Evolutionary conservation across 2,888 invertebrate species (phyloP).

Genomic region (Bellardia bayeri): DNA sequence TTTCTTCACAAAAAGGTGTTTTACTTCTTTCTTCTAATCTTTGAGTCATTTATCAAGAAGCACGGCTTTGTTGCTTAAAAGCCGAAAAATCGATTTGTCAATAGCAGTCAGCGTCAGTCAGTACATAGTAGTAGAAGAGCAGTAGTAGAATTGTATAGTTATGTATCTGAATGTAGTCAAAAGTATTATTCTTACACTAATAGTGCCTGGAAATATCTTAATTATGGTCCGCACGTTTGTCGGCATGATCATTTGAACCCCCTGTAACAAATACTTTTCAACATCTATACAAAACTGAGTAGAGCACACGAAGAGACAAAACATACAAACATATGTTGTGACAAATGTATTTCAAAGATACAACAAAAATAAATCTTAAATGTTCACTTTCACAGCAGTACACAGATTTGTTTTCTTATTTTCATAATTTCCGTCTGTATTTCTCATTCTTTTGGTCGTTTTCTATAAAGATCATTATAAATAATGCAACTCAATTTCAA

Average conservation of each 20-base stretch:
- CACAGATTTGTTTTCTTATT: conserved; percentile 1
- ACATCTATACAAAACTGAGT: background rate
- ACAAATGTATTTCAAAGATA: conserved; percentile 67
- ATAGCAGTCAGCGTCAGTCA: conserved; percentile 45
- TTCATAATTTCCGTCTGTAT: conserved; percentile 33
- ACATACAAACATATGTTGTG: conserved; percentile 69
- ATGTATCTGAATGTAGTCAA: conserved; percentile 27
- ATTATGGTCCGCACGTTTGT: conserved; percentile 72
- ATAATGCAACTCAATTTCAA: conserved; percentile 61
- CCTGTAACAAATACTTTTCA: conserved; percentile 49
- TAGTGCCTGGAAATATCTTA: conserved; percentile 71
- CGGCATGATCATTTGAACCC: conserved; percentile 60
- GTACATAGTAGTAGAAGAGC: background rate
- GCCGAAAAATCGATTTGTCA: conserved; percentile 64
- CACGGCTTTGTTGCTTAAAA: conserved; percentile 20
- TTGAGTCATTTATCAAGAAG: conserved; percentile 45
- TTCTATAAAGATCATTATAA: conserved; percentile 58
- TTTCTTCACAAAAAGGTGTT: conserved; percentile 19
- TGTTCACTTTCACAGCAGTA: conserved; percentile 58
- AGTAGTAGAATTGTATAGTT: background rate
- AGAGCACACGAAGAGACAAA: background rate
- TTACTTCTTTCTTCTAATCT: conserved; percentile 24
- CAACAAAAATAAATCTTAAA: conserved; percentile 55
- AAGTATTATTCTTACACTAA: conserved; percentile 64
- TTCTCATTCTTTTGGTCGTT: conserved; percentile 32